These are phyloP conservation scores for Temnothorax nylanderi DNA, from an alignment of 1,140 invertebrate genomes.

Conservation along the genomic window DNA sequence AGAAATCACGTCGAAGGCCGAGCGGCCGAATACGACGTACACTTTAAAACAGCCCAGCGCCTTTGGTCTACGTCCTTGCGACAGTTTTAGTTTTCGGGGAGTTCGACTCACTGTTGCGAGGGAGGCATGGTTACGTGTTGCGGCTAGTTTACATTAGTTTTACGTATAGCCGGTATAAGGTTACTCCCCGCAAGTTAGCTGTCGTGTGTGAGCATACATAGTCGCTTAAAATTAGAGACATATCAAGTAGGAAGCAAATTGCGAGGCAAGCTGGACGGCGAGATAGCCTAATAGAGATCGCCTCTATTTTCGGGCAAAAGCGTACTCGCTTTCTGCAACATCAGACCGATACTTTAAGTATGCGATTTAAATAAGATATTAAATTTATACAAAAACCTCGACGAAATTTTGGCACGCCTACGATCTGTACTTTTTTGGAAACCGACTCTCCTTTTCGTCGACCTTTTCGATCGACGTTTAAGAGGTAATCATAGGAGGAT, in stretches of 20 bases:
- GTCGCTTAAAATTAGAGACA: conserved; percentile 45
- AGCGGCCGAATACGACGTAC: conserved; percentile 24
- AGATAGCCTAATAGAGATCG: neutral
- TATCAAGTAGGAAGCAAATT: conserved; percentile 44
- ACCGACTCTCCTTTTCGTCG: neutral
- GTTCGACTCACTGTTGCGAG: conserved; percentile 30
- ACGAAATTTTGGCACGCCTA: neutral
- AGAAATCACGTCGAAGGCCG: conserved; percentile 69
- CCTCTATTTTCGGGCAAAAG: conserved; percentile 13
- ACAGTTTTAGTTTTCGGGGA: conserved; percentile 68
- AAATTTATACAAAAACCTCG: neutral
- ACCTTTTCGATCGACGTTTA: neutral
- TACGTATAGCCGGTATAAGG: conserved; percentile 19
- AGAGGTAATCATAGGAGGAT: neutral
- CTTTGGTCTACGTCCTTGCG: conserved; percentile 67
- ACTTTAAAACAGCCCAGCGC: conserved; percentile 44
- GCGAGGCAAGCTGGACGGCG: neutral
- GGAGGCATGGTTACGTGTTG: conserved; percentile 51
- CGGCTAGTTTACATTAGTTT: conserved; percentile 29
- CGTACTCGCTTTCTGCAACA: neutral
- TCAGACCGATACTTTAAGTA: neutral
- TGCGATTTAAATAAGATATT: neutral
- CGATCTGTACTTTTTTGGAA: neutral
- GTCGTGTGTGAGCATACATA: neutral
- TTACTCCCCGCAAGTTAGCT: conserved; percentile 10